These are phyloP conservation scores for Exaiptasia diaphana DNA, from an alignment of 64 coral and sea anemone genomes.

Conservation along the genomic window DNA sequence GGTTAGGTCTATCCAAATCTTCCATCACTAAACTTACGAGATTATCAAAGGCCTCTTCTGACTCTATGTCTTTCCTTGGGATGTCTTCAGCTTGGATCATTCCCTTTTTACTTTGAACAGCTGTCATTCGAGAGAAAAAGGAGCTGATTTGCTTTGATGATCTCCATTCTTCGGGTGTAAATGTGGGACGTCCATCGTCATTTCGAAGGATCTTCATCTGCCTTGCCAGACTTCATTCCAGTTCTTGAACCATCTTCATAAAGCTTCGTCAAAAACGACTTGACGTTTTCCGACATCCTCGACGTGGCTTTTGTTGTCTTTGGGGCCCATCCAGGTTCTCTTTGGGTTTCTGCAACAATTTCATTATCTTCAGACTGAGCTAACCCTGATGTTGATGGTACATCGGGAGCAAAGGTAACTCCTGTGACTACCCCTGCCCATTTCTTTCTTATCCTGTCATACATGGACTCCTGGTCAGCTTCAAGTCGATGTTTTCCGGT, in stretches of 20 bases:
- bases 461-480: conserved; percentile 30
- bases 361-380: background rate
- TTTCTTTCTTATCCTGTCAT: conserved; percentile 40
- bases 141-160: conserved; percentile 24
- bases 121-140: conserved; percentile 22
- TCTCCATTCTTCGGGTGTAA: conserved; percentile 39
- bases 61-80: background rate
- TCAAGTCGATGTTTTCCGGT: conserved; percentile 32
- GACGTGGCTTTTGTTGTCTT: background rate
- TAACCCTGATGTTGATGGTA: background rate
- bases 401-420: background rate
- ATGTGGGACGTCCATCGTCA: background rate
- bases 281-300: conserved; percentile 15
- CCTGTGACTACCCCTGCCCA: conserved; percentile 35
- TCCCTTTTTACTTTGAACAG: background rate
- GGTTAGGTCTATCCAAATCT: background rate
- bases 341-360: background rate
- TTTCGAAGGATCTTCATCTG: conserved; percentile 26
- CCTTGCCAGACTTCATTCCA: conserved; percentile 34
- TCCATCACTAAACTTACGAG: background rate
- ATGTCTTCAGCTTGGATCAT: background rate
- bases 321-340: conserved; percentile 19
- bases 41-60: background rate
- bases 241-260: conserved; percentile 20
- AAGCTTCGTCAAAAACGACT: conserved; percentile 21